Conservation (phyloP, 2,113 vertebrate species). For the Peucedramus taeniatus region DNA sequence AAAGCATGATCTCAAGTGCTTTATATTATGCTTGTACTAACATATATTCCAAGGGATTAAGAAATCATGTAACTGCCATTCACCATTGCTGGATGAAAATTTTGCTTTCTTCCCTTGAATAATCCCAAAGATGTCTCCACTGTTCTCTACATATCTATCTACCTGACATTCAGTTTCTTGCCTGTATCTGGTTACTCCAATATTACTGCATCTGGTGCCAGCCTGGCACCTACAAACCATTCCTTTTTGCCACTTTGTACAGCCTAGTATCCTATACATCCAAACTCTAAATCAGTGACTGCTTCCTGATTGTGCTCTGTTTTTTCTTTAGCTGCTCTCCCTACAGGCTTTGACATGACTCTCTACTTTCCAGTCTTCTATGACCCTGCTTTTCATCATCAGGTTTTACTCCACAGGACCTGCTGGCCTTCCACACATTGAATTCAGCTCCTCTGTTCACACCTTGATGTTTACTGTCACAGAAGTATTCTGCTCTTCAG, state of each 20-base stretch:
- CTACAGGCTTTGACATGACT: not conserved
- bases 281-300: not conserved
- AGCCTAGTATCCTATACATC: not conserved
- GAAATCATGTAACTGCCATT: not conserved
- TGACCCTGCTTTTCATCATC: not conserved
- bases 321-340: not conserved
- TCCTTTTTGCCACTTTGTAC: not conserved
- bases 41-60: not conserved
- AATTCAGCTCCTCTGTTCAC: not conserved
- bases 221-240: not conserved
- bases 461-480: not conserved
- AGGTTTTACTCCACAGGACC: not conserved
- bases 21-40: not conserved
- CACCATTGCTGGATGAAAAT: not conserved
- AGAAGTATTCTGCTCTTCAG: not conserved
- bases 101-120: not conserved
- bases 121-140: not conserved
- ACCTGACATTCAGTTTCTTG: not conserved
- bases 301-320: not conserved
- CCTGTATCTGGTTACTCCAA: not conserved
- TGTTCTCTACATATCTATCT: not conserved
- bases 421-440: not conserved
- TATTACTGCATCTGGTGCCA: not conserved
- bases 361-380: not conserved
- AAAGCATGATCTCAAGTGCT: not conserved